These are phyloP conservation scores for Xylocopa sonorina DNA, from an alignment of 1,140 invertebrate genomes.

Conservation along the genomic window DNA sequence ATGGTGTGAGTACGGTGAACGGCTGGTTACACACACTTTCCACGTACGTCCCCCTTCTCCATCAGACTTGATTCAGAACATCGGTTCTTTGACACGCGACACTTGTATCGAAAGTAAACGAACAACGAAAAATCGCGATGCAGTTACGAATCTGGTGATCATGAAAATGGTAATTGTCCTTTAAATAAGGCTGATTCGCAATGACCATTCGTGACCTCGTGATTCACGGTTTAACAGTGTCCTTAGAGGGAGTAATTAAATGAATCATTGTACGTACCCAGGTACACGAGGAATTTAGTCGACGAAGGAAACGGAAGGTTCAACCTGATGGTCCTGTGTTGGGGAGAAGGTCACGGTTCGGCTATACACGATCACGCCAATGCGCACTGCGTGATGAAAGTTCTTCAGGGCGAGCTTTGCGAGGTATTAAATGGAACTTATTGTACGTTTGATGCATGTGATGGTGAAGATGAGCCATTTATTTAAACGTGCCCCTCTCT, in stretches of 20 bases:
- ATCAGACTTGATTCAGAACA: conserved; percentile 52
- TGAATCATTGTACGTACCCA: conserved; percentile 76
- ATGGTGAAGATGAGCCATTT: neutral
- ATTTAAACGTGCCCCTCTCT: conserved; percentile 22
- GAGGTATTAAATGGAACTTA: conserved; percentile 81
- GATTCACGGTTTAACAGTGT: neutral
- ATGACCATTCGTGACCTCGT: neutral
- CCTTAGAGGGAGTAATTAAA: neutral
- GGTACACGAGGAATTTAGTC: conserved; percentile 96
- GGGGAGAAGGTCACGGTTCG: conserved; percentile 97
- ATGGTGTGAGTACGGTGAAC: conserved; percentile 47
- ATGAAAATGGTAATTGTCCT: neutral
- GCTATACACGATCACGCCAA: conserved; percentile 98
- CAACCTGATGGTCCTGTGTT: conserved; percentile 98
- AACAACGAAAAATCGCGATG: neutral
- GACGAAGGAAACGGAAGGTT: conserved; percentile 98
- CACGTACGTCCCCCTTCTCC: conserved; percentile 39
- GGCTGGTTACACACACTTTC: conserved; percentile 58
- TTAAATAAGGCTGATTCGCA: neutral
- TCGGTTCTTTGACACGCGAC: conserved; percentile 45
- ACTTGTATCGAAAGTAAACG: conserved; percentile 14
- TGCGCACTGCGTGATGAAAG: conserved; percentile 99
- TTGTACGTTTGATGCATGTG: neutral
- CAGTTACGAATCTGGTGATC: too few relatives aligned
- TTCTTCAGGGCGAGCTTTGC: conserved; percentile 87